phyloP scores from a whole-genome alignment of 2,113 vertebrate genomes.

The Oreochromis aureus region DNA sequence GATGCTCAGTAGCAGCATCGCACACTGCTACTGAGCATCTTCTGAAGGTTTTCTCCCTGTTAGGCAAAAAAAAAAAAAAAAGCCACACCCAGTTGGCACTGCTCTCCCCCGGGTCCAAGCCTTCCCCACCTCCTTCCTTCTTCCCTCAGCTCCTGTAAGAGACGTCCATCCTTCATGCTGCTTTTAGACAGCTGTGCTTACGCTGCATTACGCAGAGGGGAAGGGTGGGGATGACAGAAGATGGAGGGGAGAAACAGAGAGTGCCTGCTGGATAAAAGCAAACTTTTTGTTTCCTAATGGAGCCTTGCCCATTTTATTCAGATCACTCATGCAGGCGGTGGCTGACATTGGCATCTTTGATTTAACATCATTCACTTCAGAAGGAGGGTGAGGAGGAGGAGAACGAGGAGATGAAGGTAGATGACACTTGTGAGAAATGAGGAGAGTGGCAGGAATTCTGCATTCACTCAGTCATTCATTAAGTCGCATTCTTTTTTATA shows the following conservation, averaged over 20 bases:
- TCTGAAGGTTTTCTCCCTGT: not conserved
- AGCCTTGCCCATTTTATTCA: constrained; percentile 55
- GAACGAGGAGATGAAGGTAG: not conserved
- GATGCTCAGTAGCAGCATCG: not conserved
- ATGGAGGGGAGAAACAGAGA: not conserved
- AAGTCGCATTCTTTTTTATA: not conserved
- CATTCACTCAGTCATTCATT: not conserved
- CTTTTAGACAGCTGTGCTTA: constrained; percentile 73
- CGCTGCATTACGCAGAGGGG: constrained; percentile 57
- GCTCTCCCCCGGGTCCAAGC: not conserved
- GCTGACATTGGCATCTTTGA: constrained; percentile 48
- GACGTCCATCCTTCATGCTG: constrained; percentile 48
- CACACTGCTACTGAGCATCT: too few species aligned
- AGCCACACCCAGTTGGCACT: constrained; percentile 22
- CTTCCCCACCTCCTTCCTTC: not conserved
- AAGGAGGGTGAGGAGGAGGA: constrained; percentile 27
- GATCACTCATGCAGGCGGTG: constrained; percentile 56
- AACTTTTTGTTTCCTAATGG: constrained; percentile 68
- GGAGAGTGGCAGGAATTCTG: not conserved
- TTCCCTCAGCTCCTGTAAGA: constrained; percentile 35
- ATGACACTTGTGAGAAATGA: constrained; percentile 21
- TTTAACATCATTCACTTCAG: constrained; percentile 59
- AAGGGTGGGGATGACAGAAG: not conserved
- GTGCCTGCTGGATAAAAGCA: constrained; percentile 60
- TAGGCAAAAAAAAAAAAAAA: not conserved